Percentiles rank a stretch among this genome's conserved stretches.
phyloP scores from a whole-genome alignment of 2,113 vertebrate genomes.

The Cheirogaleus medius region DNA sequence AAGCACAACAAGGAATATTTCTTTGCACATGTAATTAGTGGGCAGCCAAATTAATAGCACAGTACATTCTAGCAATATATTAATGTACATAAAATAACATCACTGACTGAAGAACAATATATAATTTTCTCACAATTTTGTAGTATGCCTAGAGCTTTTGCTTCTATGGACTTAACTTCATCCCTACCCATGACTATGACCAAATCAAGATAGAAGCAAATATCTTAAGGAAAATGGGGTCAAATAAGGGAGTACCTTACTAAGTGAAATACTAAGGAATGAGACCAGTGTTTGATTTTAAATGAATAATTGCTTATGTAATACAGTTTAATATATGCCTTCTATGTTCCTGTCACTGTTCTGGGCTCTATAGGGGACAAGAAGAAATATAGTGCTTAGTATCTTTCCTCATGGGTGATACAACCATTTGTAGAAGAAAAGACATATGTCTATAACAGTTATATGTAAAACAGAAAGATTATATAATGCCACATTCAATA shows the following conservation, averaged over 20 bases:
- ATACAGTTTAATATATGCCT: background rate
- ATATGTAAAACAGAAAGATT: background rate
- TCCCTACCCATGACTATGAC: background rate
- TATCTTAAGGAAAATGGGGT: background rate
- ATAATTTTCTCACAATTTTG: background rate
- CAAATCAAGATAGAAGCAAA: background rate
- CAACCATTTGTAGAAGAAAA: background rate
- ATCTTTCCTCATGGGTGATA: background rate
- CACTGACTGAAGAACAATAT: background rate
- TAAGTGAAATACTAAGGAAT: background rate
- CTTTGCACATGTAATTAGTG: background rate
- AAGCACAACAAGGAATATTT: background rate
- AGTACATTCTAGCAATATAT: background rate
- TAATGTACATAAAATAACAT: background rate
- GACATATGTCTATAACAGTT: background rate
- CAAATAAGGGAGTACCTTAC: background rate
- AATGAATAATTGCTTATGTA: background rate
- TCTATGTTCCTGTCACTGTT: background rate
- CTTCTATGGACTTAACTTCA: background rate
- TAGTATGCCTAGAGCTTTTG: background rate
- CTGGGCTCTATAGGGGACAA: background rate
- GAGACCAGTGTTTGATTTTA: background rate
- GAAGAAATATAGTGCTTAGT: background rate
- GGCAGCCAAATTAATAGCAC: background rate
- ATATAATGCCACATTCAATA: background rate